These are phyloP conservation scores for Drosophila rubida DNA, from an alignment of 2,888 invertebrate genomes.

Conservation along the genomic window DNA sequence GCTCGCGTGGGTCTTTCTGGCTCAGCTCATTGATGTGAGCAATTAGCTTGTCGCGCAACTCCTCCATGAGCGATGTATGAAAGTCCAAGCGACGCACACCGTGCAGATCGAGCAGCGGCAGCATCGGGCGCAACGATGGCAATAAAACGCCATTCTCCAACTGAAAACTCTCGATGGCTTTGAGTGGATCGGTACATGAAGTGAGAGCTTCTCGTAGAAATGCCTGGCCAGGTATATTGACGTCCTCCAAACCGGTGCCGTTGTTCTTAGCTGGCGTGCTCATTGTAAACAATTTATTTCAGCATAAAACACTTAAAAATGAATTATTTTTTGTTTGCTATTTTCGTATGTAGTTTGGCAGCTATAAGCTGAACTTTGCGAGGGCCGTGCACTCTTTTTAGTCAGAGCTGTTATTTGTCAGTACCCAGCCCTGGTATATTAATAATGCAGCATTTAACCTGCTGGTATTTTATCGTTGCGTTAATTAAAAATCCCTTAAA, in stretches of 20 bases:
- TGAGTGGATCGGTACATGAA: constrained; percentile 97
- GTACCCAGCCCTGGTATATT: too few species aligned
- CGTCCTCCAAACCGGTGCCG: constrained; percentile 91
- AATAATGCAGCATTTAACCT: too few species aligned
- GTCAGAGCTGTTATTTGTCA: neutral
- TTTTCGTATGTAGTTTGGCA: neutral
- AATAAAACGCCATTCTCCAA: constrained; percentile 95
- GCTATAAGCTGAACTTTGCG: neutral
- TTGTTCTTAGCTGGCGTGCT: constrained; percentile 83
- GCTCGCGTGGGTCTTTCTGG: constrained; percentile 81
- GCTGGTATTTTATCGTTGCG: too few species aligned
- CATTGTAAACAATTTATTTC: constrained; percentile 62
- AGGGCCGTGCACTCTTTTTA: neutral
- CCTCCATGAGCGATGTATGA: constrained; percentile 96
- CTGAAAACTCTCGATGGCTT: constrained; percentile 99
- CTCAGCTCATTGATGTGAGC: constrained; percentile 94
- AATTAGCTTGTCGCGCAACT: constrained; percentile 89
- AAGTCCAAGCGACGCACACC: constrained; percentile 96
- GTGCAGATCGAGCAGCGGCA: constrained; percentile 97
- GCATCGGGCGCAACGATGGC: constrained; percentile 96
- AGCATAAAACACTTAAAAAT: neutral
- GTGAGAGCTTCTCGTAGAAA: constrained; percentile 95
- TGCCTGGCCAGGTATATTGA: constrained; percentile 94
- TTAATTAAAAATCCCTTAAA: too few species aligned
- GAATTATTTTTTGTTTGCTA: neutral